Percentiles rank a stretch among this genome's conserved stretches.
Conservation (phyloP, 2,113 vertebrate genomes). For the Channa maculata region DNA sequence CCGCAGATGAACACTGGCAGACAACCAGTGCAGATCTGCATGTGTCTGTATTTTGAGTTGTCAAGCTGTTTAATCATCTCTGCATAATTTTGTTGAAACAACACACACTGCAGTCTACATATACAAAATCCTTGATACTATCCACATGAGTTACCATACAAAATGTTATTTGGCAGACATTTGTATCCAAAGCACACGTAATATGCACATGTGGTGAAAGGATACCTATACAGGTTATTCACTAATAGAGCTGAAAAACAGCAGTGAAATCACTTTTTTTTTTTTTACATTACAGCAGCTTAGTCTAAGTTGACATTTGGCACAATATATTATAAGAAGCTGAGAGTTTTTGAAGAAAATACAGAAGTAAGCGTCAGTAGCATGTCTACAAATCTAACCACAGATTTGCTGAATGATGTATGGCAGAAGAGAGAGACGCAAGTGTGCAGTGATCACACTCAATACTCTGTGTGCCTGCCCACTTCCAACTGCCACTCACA, state of each 20-base stretch:
- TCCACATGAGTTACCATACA: slow-evolving; percentile 11
- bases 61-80: slow-evolving; percentile 34
- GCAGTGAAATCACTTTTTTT: not conserved
- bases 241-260: slow-evolving; percentile 3
- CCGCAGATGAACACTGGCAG: slow-evolving; percentile 37
- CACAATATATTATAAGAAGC: slow-evolving; percentile 23
- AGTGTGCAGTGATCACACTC: slow-evolving; percentile 31
- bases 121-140: slow-evolving; percentile 29
- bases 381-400: slow-evolving; percentile 30
- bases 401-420: slow-evolving; percentile 28
- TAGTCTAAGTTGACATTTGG: slow-evolving; percentile 25
- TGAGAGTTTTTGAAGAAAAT: slow-evolving; percentile 20
- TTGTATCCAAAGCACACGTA: slow-evolving; percentile 30
- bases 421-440: slow-evolving; percentile 20
- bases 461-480: slow-evolving; percentile 21
- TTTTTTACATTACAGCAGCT: not conserved
- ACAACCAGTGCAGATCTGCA: slow-evolving; percentile 26
- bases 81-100: slow-evolving; percentile 43
- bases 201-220: not conserved
- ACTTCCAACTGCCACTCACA: slow-evolving; percentile 37
- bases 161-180: not conserved
- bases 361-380: slow-evolving; percentile 27
- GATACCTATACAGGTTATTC: slow-evolving; percentile 1
- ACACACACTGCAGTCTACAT: slow-evolving; percentile 14
- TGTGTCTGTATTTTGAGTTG: slow-evolving; percentile 28